A percentile compares a stretch with the other conserved stretches of the same genome.
Evolutionary conservation across 2,797 vertebrate species (phyloP).

Genomic region (Hemibagrus guttatus): DNA sequence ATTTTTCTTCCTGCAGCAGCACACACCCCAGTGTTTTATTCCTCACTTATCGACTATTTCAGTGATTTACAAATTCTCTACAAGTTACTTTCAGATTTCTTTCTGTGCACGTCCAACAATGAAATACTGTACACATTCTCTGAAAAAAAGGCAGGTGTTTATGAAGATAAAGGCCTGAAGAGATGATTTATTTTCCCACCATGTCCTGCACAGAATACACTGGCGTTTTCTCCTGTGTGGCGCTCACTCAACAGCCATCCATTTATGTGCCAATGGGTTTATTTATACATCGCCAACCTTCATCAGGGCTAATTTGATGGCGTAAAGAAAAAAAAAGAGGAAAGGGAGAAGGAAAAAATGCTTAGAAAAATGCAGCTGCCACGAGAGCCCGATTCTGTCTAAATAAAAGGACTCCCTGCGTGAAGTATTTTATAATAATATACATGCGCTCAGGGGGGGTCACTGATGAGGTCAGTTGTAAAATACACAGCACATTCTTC

Average conservation of each 20-base stretch:
- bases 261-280: conserved; percentile 79
- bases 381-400: conserved; percentile 70
- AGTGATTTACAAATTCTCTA: background rate
- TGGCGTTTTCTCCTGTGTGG: conserved; percentile 69
- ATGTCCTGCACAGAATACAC: conserved; percentile 71
- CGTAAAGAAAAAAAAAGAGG: conserved; percentile 57
- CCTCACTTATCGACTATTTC: background rate
- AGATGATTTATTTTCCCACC: conserved; percentile 78
- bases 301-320: conserved; percentile 82
- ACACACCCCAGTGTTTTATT: background rate
- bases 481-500: conserved; percentile 74
- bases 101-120: background rate
- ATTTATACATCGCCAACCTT: conserved; percentile 81
- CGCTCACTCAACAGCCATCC: conserved; percentile 79
- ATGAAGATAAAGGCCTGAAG: conserved; percentile 72
- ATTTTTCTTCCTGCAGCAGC: background rate
- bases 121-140: background rate
- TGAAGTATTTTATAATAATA: conserved; percentile 80
- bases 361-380: conserved; percentile 81
- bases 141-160: conserved; percentile 68
- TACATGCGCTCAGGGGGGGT: conserved; percentile 70
- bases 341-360: conserved; percentile 54
- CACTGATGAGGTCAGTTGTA: conserved; percentile 67
- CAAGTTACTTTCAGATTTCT: background rate
- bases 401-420: conserved; percentile 71